Conservation (phyloP, 2,797 vertebrate genomes). For the Paguma larvata region DNA sequence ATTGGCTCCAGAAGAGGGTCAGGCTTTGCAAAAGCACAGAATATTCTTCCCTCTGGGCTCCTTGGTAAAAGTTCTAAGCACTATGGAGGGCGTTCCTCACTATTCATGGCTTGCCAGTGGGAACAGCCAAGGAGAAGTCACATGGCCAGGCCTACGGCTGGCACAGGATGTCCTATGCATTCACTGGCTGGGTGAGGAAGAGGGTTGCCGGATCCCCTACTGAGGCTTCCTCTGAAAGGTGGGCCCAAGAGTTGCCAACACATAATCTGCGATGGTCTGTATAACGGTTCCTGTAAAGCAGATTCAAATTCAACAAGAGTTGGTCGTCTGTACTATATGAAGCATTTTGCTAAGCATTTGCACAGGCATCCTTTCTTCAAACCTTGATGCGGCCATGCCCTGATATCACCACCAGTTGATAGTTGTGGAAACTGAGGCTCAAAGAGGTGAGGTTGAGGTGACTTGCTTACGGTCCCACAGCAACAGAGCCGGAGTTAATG, state of each 20-base stretch:
- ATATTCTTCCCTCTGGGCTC: slow-evolving; percentile 62
- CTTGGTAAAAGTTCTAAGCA: slow-evolving; percentile 71
- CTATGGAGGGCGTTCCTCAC: slow-evolving; percentile 62
- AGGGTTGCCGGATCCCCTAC: neutral
- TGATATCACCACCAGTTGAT: neutral
- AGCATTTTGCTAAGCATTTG: neutral
- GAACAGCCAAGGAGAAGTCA: slow-evolving; percentile 79
- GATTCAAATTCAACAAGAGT: neutral
- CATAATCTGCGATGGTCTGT: neutral
- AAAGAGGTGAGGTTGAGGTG: neutral
- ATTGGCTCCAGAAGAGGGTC: slow-evolving; percentile 66
- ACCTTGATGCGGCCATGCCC: neutral
- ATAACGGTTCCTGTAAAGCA: neutral
- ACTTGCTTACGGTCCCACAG: neutral
- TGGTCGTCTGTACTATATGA: neutral
- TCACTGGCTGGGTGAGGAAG: neutral
- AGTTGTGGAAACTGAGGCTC: neutral
- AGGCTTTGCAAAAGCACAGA: slow-evolving; percentile 68
- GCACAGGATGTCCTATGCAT: slow-evolving; percentile 69
- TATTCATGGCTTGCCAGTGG: slow-evolving; percentile 82
- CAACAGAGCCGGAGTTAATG: neutral
- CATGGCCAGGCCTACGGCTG: slow-evolving; percentile 42
- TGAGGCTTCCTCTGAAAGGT: slow-evolving; percentile 29
- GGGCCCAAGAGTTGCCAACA: neutral
- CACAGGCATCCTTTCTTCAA: neutral